Evolutionary conservation across 2,113 vertebrate genomes (phyloP).

Genomic region (Petroica traversi): DNA sequence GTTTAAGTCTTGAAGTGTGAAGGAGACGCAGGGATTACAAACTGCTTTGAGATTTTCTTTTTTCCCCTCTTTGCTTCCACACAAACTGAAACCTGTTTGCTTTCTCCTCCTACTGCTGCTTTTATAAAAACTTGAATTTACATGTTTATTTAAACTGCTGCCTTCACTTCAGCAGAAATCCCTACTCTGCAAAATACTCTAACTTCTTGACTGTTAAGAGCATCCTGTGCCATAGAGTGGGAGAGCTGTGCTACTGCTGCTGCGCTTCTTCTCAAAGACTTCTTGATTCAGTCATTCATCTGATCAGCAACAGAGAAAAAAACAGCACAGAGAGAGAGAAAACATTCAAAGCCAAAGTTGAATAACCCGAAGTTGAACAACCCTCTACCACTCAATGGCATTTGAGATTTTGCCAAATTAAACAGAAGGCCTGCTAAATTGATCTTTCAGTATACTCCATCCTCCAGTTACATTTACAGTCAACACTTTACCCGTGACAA

Average conservation of each 20-base stretch:
- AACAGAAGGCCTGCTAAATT: neutral
- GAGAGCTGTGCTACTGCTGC: neutral
- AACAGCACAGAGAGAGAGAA: neutral
- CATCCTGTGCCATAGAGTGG: accelerated
- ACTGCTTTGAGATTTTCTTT: neutral
- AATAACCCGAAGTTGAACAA: neutral
- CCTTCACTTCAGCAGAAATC: neutral
- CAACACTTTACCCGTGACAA: neutral
- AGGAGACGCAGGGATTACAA: neutral
- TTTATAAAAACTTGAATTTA: neutral
- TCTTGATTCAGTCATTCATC: neutral
- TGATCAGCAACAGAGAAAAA: neutral
- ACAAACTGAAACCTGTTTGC: neutral
- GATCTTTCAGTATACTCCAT: neutral
- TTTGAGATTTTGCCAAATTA: neutral
- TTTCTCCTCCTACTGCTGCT: neutral
- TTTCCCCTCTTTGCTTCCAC: neutral
- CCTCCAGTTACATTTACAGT: neutral
- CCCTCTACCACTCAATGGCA: neutral
- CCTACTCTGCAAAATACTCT: neutral
- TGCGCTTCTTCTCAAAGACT: neutral
- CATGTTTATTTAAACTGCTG: neutral
- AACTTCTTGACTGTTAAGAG: neutral
- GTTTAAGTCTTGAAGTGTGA: neutral
- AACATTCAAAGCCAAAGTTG: neutral